Conservation (phyloP, 2,797 vertebrate species). For the Mus caroli region DNA sequence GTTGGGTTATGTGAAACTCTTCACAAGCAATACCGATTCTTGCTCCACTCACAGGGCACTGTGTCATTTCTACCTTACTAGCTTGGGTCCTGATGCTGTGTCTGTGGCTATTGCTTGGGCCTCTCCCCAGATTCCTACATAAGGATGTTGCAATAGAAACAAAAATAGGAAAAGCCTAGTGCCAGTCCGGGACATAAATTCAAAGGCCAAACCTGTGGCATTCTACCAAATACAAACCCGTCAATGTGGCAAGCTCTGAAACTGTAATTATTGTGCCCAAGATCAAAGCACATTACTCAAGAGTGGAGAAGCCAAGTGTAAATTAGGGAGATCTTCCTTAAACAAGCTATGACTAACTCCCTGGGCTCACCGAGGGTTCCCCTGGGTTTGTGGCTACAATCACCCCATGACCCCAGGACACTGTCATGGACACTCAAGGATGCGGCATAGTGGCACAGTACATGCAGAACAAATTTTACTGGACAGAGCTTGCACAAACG, state of each 20-base stretch:
- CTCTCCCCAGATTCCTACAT: background rate
- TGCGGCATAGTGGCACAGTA: background rate
- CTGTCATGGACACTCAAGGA: background rate
- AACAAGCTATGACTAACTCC: conserved; percentile 52
- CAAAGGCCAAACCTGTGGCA: conserved; percentile 67
- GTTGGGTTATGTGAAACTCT: background rate
- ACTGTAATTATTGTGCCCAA: conserved; percentile 67
- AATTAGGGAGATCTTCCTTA: conserved; percentile 56
- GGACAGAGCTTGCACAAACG: background rate
- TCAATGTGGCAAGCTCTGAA: conserved; percentile 22
- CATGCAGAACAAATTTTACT: background rate
- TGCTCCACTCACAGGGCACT: background rate
- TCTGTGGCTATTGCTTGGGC: background rate
- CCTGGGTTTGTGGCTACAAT: background rate
- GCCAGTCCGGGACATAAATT: conserved; percentile 25
- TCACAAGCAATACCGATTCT: background rate
- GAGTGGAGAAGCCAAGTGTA: conserved; percentile 79
- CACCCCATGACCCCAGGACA: background rate
- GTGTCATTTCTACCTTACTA: background rate
- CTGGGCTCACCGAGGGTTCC: background rate
- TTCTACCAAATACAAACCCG: conserved; percentile 57
- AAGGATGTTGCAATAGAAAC: conserved; percentile 31
- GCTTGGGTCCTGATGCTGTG: conserved; percentile 11
- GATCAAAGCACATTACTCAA: conserved; percentile 79
- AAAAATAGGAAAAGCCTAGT: conserved; percentile 35